Conservation (phyloP, 1,140 invertebrate genomes). For the Drosophila yakuba region DNA sequence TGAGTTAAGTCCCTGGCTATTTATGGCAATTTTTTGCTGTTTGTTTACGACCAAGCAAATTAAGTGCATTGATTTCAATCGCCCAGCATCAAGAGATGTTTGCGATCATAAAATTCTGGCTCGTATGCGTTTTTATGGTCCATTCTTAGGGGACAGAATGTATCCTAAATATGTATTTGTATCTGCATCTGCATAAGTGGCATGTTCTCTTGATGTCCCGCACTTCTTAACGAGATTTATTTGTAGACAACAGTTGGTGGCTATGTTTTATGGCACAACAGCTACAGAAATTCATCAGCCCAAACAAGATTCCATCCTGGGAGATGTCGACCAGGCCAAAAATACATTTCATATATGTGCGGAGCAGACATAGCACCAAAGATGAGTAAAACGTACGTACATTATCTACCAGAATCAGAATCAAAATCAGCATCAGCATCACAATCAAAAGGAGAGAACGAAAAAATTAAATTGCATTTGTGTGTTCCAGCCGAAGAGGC, state of each 20-base stretch:
- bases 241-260: slow-evolving; percentile 81
- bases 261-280: slow-evolving; percentile 73
- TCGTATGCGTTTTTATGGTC: slow-evolving; percentile 54
- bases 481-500: slow-evolving; percentile 61
- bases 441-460: slow-evolving; percentile 35
- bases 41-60: slow-evolving; percentile 39
- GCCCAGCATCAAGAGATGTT: slow-evolving; percentile 8
- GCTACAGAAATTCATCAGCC: slow-evolving; percentile 72
- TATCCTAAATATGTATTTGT: slow-evolving; percentile 25
- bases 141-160: slow-evolving; percentile 6
- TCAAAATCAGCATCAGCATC: slow-evolving; percentile 12
- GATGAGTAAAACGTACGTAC: slow-evolving; percentile 54
- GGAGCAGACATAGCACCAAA: slow-evolving; percentile 47
- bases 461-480: slow-evolving; percentile 83
- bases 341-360: slow-evolving; percentile 76
- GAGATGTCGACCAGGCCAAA: slow-evolving; percentile 71
- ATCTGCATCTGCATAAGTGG: slow-evolving; percentile 49
- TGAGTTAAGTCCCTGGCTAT: slow-evolving; percentile 35
- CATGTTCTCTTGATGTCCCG: slow-evolving; percentile 26
- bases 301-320: slow-evolving; percentile 62
- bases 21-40: slow-evolving; percentile 30
- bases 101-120: slow-evolving; percentile 31
- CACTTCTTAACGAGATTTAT: slow-evolving; percentile 78
- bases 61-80: slow-evolving; percentile 28
- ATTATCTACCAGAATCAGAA: slow-evolving; percentile 41